A percentile compares a stretch with the other conserved stretches of the same genome.
Conservation (phyloP, 2,113 vertebrate species). For the Lagopus muta region DNA sequence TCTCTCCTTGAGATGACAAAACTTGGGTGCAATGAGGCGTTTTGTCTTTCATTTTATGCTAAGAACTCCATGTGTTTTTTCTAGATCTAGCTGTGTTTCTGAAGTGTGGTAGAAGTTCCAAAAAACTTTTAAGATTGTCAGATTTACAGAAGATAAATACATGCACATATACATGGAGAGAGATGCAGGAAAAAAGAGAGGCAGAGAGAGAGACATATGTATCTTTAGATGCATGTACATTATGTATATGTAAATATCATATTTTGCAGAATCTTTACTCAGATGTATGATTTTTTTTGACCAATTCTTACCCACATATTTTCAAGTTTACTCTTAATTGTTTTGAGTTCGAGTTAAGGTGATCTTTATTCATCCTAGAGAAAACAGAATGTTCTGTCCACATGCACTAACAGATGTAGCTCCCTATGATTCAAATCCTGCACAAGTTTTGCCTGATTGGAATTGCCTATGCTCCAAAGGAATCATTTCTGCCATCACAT, state of each 20-base stretch:
- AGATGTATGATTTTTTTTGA: neutral
- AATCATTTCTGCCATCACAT: neutral
- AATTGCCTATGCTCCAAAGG: neutral
- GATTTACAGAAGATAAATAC: neutral
- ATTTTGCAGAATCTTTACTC: neutral
- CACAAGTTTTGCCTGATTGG: slow-evolving; percentile 1
- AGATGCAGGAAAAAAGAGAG: neutral
- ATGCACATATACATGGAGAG: neutral
- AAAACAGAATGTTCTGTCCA: neutral
- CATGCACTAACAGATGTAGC: slow-evolving; percentile 28
- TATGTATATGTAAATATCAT: neutral
- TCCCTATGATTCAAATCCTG: slow-evolving; percentile 20
- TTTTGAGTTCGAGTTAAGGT: neutral
- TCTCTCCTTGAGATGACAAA: neutral
- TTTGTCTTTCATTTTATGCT: neutral
- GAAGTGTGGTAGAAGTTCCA: slow-evolving; percentile 23
- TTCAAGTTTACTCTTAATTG: neutral
- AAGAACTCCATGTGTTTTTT: neutral
- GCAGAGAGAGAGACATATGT: neutral
- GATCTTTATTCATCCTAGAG: slow-evolving; percentile 5
- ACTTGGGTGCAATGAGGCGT: neutral
- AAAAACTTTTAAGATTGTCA: slow-evolving; percentile 9
- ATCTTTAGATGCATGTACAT: neutral
- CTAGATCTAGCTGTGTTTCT: slow-evolving; percentile 4
- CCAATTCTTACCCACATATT: neutral